Conservation (phyloP, 2,113 vertebrate genomes). For the Egretta garzetta region DNA sequence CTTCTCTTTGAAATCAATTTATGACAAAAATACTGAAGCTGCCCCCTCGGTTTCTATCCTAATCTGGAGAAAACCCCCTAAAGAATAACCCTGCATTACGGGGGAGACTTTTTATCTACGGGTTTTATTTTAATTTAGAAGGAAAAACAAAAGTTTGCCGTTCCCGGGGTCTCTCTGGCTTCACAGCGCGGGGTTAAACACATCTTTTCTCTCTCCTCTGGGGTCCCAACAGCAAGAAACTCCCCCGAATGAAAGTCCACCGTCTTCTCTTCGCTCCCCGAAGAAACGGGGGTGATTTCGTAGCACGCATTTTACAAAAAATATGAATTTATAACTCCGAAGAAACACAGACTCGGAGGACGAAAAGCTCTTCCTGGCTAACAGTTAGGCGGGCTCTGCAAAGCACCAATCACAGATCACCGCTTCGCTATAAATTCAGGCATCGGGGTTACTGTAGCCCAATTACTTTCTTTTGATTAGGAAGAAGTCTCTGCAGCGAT, state of each 20-base stretch:
- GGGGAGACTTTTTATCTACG: background rate
- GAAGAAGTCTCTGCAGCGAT: constrained; percentile 47
- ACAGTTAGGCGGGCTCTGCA: constrained; percentile 69
- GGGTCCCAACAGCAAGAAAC: background rate
- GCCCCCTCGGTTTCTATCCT: background rate
- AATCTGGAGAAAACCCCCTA: constrained; percentile 32
- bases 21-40: background rate
- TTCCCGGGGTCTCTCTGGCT: constrained; percentile 37
- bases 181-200: constrained; percentile 27
- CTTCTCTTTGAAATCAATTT: constrained; percentile 59
- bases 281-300: constrained; percentile 19
- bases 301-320: background rate
- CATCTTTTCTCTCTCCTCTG: constrained; percentile 18
- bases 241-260: background rate
- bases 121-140: constrained; percentile 59
- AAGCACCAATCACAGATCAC: constrained; percentile 79
- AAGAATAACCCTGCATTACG: background rate
- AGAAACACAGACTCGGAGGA: constrained; percentile 77
- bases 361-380: constrained; percentile 64
- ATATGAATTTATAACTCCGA: constrained; percentile 72
- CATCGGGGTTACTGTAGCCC: constrained; percentile 53
- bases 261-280: background rate
- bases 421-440: constrained; percentile 80
- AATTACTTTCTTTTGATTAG: constrained; percentile 49
- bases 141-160: constrained; percentile 69